Conservation (phyloP, 2,113 vertebrate genomes). For the Bostrychus sinensis region DNA sequence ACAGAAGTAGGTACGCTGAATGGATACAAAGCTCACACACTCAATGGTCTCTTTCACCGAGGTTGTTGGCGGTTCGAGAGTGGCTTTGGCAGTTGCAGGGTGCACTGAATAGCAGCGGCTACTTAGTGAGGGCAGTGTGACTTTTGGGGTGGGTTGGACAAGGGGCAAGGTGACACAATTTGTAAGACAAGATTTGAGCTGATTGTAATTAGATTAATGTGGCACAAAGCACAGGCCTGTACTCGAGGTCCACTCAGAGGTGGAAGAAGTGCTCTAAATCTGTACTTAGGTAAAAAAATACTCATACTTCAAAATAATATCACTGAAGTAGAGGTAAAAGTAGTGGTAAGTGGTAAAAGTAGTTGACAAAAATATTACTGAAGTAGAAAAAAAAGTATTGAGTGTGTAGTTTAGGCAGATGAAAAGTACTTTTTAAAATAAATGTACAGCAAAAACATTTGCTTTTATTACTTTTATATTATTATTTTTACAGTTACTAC, state of each 20-base stretch:
- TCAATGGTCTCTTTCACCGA: constrained; percentile 64
- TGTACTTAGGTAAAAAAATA: background rate
- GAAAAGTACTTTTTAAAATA: too few species aligned
- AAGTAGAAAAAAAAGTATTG: too few species aligned
- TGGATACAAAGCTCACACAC: constrained; percentile 56
- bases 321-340: too few species aligned
- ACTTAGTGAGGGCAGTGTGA: constrained; percentile 47
- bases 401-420: too few species aligned
- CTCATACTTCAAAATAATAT: background rate
- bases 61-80: constrained; percentile 56
- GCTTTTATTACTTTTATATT: too few species aligned
- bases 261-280: too few species aligned
- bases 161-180: constrained; percentile 45
- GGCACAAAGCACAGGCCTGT: constrained; percentile 86
- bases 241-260: constrained; percentile 79
- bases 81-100: constrained; percentile 58
- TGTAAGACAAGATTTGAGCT: constrained; percentile 89
- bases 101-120: constrained; percentile 60
- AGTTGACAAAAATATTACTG: too few species aligned
- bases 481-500: too few species aligned
- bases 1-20: constrained; percentile 50
- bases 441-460: too few species aligned
- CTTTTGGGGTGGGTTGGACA: constrained; percentile 11
- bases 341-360: too few species aligned
- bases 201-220: constrained; percentile 98